Conservation (phyloP, 2,888 invertebrate species). For the Morpho achilles region DNA sequence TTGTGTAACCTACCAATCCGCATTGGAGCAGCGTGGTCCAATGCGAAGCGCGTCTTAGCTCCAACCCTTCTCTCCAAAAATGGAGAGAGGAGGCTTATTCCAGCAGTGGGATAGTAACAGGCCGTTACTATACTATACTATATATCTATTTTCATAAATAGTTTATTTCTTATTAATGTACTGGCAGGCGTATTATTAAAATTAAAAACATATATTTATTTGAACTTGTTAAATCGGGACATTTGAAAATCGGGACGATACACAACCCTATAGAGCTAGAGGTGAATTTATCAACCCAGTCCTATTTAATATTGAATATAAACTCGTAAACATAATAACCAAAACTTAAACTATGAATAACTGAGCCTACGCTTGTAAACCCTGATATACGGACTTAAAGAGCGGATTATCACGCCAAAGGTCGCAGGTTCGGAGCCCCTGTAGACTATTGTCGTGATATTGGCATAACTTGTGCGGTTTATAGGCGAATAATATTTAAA, state of each 20-base stretch:
- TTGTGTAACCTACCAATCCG: too few relatives aligned
- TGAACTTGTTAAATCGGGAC: not conserved
- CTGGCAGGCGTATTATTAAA: too few relatives aligned
- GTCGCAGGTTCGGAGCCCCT: slow-evolving; percentile 8
- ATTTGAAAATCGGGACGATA: not conserved
- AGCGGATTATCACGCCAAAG: slow-evolving; percentile 5
- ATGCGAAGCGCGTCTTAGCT: too few relatives aligned
- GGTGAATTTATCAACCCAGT: slow-evolving; percentile 30
- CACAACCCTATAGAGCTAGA: slow-evolving; percentile 20
- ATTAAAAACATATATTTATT: too few relatives aligned
- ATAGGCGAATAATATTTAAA: not conserved
- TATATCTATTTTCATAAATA: too few relatives aligned
- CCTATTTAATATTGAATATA: slow-evolving; percentile 33
- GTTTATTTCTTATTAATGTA: too few relatives aligned
- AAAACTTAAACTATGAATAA: slow-evolving; percentile 36
- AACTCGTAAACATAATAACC: slow-evolving; percentile 31
- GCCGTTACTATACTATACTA: too few relatives aligned
- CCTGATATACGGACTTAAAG: slow-evolving; percentile 7
- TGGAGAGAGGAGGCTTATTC: too few relatives aligned
- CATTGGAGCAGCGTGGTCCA: too few relatives aligned
- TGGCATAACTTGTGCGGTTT: slow-evolving; percentile 5
- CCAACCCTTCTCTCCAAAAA: too few relatives aligned
- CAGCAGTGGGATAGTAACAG: too few relatives aligned
- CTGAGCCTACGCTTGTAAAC: slow-evolving; percentile 19
- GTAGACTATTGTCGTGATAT: slow-evolving; percentile 4